A percentile compares a stretch with the other conserved stretches of the same genome.
Conservation (phyloP, 2,888 invertebrate genomes). For the Ormyrus nitidulus region DNA sequence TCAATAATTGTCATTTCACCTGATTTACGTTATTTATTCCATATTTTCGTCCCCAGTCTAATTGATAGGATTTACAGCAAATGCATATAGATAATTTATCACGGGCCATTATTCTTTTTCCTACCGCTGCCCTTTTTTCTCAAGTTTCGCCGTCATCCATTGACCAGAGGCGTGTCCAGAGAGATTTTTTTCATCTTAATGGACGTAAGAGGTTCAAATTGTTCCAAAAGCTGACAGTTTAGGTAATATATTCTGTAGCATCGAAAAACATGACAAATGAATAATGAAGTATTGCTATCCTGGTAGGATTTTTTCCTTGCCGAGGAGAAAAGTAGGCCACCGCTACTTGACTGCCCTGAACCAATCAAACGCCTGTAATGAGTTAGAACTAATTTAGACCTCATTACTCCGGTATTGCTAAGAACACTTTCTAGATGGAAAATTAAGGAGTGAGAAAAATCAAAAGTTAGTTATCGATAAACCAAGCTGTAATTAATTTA, state of each 20-base stretch:
- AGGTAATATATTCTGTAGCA: background rate
- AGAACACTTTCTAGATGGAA: no score
- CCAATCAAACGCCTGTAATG: conserved; percentile 29
- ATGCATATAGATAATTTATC: background rate
- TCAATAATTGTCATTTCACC: background rate
- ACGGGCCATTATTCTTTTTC: no score
- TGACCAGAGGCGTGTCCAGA: conserved; percentile 13
- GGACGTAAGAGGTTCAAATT: conserved; percentile 10
- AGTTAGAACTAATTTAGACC: conserved; percentile 19
- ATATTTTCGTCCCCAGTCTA: background rate
- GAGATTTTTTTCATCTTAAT: conserved; percentile 7
- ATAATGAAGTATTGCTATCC: background rate
- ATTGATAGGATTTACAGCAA: conserved; percentile 12
- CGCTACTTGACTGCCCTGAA: background rate
- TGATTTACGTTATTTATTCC: background rate
- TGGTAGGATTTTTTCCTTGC: background rate
- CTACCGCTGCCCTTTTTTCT: background rate
- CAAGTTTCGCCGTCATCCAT: background rate
- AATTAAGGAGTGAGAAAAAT: no score
- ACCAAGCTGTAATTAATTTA: no score
- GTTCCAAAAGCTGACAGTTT: conserved; percentile 9
- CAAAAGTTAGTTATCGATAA: no score
- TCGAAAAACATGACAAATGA: background rate
- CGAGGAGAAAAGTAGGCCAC: conserved; percentile 12
- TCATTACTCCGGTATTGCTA: background rate